A percentile compares a stretch with the other conserved stretches of the same genome.
phyloP scores from a whole-genome alignment of 2,888 invertebrate species.

The Chromoteleia sp. region DNA sequence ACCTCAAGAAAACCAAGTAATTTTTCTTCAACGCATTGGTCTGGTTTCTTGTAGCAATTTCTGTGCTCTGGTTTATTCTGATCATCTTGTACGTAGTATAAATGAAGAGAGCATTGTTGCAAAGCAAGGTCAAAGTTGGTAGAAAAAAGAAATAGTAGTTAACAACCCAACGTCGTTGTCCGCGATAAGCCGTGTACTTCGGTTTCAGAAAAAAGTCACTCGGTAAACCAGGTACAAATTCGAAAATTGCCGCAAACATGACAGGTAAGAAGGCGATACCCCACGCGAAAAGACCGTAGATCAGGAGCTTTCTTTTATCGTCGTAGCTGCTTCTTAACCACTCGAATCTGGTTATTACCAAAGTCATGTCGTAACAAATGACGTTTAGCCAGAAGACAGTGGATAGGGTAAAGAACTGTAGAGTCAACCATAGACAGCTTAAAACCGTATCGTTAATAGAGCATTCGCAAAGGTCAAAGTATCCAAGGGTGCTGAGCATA shows the following conservation, averaged over 20 bases:
- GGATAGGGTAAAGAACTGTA: constrained; percentile 77
- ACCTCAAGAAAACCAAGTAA: constrained; percentile 75
- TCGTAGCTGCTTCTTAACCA: constrained; percentile 72
- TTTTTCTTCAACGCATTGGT: constrained; percentile 72
- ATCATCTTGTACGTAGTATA: constrained; percentile 76
- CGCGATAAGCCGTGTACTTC: constrained; percentile 71
- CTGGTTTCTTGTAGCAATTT: constrained; percentile 73
- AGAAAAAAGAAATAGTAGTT: constrained; percentile 77
- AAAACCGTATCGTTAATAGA: constrained; percentile 60
- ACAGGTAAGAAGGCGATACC: constrained; percentile 73
- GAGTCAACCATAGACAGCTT: constrained; percentile 71
- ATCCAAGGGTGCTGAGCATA: constrained; percentile 72
- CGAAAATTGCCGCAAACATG: constrained; percentile 71
- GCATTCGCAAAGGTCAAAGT: constrained; percentile 71
- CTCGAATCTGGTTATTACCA: constrained; percentile 75
- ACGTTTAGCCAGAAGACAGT: constrained; percentile 78
- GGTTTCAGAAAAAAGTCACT: constrained; percentile 71
- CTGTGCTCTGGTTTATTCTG: constrained; percentile 73
- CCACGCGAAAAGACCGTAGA: constrained; percentile 74
- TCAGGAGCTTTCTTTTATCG: constrained; percentile 70
- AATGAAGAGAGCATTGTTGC: constrained; percentile 76
- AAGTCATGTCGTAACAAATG: constrained; percentile 78
- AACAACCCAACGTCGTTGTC: constrained; percentile 72
- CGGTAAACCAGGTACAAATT: constrained; percentile 71
- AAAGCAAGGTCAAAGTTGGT: constrained; percentile 74